Conservation (phyloP, 2,888 invertebrate genomes). For the Microplitis manilae region DNA sequence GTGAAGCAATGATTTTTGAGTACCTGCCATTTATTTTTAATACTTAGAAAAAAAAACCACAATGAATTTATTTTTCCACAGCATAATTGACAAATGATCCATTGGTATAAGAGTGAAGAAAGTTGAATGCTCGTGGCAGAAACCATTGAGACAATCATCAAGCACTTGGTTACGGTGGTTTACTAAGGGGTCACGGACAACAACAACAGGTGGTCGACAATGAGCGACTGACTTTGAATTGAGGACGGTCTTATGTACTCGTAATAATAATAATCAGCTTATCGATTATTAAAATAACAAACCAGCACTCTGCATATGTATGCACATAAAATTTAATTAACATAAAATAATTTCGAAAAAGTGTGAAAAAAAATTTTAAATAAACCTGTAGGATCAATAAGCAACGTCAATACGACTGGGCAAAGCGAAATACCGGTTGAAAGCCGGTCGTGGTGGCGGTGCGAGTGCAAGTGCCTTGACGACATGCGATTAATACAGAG, state of each 20-base stretch:
- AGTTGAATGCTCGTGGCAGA: conserved; percentile 52
- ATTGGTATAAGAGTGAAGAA: conserved; percentile 50
- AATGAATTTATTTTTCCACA: conserved; percentile 26
- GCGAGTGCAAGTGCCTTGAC: conserved; percentile 59
- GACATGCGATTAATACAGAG: conserved; percentile 68
- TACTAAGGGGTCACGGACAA: conserved; percentile 53
- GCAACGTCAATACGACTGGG: conserved; percentile 58
- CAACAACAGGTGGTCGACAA: conserved; percentile 66
- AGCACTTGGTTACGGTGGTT: conserved; percentile 53
- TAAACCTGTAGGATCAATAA: conserved; percentile 18
- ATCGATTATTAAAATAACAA: conserved; percentile 3
- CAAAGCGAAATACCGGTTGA: conserved; percentile 56
- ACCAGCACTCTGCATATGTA: background rate
- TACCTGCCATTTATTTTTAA: background rate
- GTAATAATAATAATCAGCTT: conserved; percentile 18
- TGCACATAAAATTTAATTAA: background rate
- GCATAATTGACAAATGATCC: conserved; percentile 22
- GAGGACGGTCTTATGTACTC: background rate
- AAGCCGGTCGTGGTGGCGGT: conserved; percentile 53
- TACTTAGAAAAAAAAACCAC: background rate
- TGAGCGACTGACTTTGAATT: conserved; percentile 46
- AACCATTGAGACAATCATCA: conserved; percentile 52
- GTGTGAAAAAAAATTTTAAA: background rate
- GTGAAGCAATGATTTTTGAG: background rate
- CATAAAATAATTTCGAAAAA: background rate